Evolutionary conservation across 1,140 invertebrate genomes (phyloP), one percentile per base, ranked within the genome.

Genomic region (Eurosta solidaginis): DNA sequence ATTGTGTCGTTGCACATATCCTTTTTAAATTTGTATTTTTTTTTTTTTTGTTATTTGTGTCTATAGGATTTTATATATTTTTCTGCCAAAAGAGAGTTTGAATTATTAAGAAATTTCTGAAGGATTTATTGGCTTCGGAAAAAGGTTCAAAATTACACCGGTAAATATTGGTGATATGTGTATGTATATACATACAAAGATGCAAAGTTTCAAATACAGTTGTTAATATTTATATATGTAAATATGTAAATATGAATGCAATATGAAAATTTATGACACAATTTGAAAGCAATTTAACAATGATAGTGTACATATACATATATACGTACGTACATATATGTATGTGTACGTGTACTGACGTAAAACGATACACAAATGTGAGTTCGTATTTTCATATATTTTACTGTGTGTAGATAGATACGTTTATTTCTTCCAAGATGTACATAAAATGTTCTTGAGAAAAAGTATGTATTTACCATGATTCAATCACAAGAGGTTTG

Each of bases 81-180:
- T 10, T 7, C 50, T 10, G 10, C 50, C 20, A 54, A 49, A 54
- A 29, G 50, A n/a, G n/a, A 1, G 25, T 25, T 25, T 25, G 50
- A 54, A 25, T 54, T 54, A 54, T 54, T 54, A 54, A 54, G 50
- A 54, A 54, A 54, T 54, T 54, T 54, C 50, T 25, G 22, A 27
- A 54, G 25, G 27, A 54, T 54, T 54, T 54, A 54, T 54, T 54
- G 50, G 50, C 22, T 54, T 25, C 50, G 50, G 50, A 54, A 54
- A 54, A 54, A 54, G 50, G 50, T 54, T 54, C 50, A 14, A 54
- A 54, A 54, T 54, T 54, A 29, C 50, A 54, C 1, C 50, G 22
- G 50, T 54, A 54, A 54, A 54, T 54, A 54, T 54, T 54, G n/a
- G n/a, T n/a, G n/a, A n/a, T n/a, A n/a, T n/a, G n/a, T n/a, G n/a